Conservation (phyloP, 2,797 vertebrate species). For the Muraenolepis orangiensis region DNA sequence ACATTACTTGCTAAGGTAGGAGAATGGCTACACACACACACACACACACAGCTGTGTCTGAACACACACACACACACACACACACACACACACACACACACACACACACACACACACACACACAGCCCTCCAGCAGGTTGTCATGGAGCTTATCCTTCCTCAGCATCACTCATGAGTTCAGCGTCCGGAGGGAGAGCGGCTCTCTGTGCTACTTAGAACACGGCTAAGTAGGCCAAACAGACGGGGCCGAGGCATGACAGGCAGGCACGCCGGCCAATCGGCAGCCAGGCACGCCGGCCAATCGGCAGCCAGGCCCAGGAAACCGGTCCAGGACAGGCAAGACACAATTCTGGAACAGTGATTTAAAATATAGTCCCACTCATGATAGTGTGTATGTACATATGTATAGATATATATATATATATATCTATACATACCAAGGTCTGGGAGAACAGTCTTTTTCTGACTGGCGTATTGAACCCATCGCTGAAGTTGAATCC, state of each 20-base stretch:
- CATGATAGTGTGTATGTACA: neutral
- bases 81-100: conserved; percentile 12
- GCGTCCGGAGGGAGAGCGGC: conserved; percentile 64
- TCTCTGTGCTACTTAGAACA: conserved; percentile 76
- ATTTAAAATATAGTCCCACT: neutral
- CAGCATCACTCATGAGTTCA: conserved; percentile 75
- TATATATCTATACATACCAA: too few relatives aligned
- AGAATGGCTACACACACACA: neutral
- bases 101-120: conserved; percentile 34
- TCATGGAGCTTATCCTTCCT: conserved; percentile 68
- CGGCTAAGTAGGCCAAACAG: conserved; percentile 79
- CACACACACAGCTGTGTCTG: neutral
- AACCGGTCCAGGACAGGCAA: neutral
- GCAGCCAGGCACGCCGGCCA: neutral
- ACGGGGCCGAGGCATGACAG: conserved; percentile 27
- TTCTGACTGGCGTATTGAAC: too few relatives aligned
- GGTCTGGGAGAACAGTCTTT: too few relatives aligned
- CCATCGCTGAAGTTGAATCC: too few relatives aligned
- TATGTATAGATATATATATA: too few relatives aligned
- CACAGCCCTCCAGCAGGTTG: conserved; percentile 66
- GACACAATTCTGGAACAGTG: neutral
- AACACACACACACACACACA: conserved; percentile 17
- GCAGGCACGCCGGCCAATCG: neutral
- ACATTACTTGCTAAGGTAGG: neutral
- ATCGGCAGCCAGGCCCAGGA: neutral